Base-by-base conservation (phyloP, 2,888 invertebrate species). In the Callyntrura sp. region DNA sequence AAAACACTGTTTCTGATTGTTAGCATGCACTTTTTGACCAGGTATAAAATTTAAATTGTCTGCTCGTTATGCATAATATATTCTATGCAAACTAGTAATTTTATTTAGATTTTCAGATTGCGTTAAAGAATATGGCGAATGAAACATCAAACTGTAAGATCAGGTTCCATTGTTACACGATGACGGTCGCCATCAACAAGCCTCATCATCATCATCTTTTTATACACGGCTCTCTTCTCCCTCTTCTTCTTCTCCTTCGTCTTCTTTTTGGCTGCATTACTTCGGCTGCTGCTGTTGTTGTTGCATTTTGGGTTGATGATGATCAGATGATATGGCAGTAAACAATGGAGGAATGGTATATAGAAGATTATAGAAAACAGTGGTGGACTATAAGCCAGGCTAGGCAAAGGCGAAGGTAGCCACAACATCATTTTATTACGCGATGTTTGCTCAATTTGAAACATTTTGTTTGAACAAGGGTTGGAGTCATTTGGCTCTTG, bases 401-500 rank as follows among this genome's bases (percentile, higher is more conserved):
- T 35, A 35, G 35, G 20, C 2, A 43, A 81, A 17, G 20, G 48
- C 45, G 81, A 79, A 79, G 81, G 60, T 62, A 81, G 81, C 23
- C 81, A 81, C 60, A 60, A 25, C 43, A 60, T 20, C 78, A n/a
- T 62, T 81, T 81, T 45, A 43, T 81, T 45, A 43, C 48, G 11
- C 68, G 48, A 55, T 79, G 76, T 86, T 86, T 86, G 79, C 55
- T 78, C 85, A 85, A 85, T 51, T 68, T 62, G 28, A 81, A 62
- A 23, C 65, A 43, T 62, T 78, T 87, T 87, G 87, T 81, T 81
- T 87, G 65, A 87, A 87, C 65, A 87, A 82, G 81, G 82, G 81
- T 87, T 87, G 86, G 79, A 86, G 57, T 87, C 86, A 79, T 82
- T 88, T 73, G 82, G 82, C 55, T 83, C 88, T 70, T 73, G 62